Evolutionary conservation across 2,888 invertebrate species (phyloP).

Genomic region (Micoletzkya japonica): DNA sequence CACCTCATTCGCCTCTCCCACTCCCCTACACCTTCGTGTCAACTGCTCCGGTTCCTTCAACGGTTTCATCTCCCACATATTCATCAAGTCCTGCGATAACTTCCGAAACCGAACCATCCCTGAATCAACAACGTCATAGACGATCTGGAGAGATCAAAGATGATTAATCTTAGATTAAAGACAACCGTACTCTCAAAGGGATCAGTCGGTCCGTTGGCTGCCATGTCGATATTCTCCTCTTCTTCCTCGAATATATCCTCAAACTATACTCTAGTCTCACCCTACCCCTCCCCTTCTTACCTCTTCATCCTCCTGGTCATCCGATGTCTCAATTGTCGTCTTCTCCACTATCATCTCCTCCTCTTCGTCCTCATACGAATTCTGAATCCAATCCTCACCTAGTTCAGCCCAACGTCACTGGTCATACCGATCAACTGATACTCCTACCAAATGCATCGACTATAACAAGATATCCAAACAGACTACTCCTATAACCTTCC

Average conservation of each 20-base stretch:
- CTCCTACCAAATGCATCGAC: no score
- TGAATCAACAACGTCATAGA: background rate
- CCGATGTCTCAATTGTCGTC: constrained; percentile 1
- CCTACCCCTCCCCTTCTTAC: background rate
- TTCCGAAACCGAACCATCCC: constrained; percentile 9
- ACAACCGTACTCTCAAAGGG: background rate
- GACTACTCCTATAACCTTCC: no score
- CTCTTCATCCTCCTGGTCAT: constrained; percentile 6
- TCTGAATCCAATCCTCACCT: no score
- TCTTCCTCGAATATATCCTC: no score
- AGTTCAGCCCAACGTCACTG: no score
- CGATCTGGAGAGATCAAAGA: no score
- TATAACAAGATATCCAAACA: no score
- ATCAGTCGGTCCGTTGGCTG: background rate
- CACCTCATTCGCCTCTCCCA: constrained; percentile 22
- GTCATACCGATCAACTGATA: no score
- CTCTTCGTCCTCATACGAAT: constrained; percentile 9
- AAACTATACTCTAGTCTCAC: background rate
- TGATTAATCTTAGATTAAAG: background rate
- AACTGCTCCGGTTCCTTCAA: constrained; percentile 17
- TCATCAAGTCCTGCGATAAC: background rate
- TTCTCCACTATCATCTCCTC: constrained; percentile 3
- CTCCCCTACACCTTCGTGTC: constrained; percentile 17
- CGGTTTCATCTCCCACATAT: background rate
- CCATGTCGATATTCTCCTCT: no score